Evolutionary conservation across 2,113 vertebrate species (phyloP), one percentile per base, ranked within the genome.

Genomic region (Gymnorhina tibicen): DNA sequence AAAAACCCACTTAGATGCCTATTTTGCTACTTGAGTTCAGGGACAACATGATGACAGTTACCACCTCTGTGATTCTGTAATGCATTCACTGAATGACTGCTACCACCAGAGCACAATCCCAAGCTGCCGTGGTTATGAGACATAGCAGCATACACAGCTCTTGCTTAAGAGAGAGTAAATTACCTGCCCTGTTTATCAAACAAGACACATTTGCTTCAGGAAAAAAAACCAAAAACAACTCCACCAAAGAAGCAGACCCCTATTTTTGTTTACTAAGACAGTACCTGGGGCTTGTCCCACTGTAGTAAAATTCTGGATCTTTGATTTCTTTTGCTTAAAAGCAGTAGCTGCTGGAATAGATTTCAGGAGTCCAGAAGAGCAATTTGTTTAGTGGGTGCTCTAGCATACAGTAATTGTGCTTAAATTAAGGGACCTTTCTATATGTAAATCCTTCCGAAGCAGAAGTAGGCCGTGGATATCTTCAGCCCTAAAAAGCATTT

Each of bases 401-500:
- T 67, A 73, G 50, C 80, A 33, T 53, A 49, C 22, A 24, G 76
- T 62, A 93, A 86, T 39, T 39, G 67, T 47, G 46, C 79, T 89
- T 85, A 75, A 55, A 84, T 84, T 59, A 86, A 70, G 18, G 13
- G 47, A 47, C 56, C 35, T 75, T 83, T 66, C 89, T 80, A 44
- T 84, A 89, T 10, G 42, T 39, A 84, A 91, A 92, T 63, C 47
- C 60, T 39, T 63, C 55, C 84, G 86, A 89, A 87, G 86, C 86
- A 95, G 88, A 96, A 95, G 76, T 91, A 95, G 95, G 94, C 87
- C 93, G 86, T 0, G 0, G 63, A 26, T 86, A 59, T 77, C 75
- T 95, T 86, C 80, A 96, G 94, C 91, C 42, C 67, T 80, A 47
- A 35, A 93, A 94, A 86, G 63, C 92, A 67, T 37, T 80, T 69